These are phyloP conservation scores for Malacosoma neustria DNA, from an alignment of 2,888 invertebrate species.

Conservation along the genomic window DNA sequence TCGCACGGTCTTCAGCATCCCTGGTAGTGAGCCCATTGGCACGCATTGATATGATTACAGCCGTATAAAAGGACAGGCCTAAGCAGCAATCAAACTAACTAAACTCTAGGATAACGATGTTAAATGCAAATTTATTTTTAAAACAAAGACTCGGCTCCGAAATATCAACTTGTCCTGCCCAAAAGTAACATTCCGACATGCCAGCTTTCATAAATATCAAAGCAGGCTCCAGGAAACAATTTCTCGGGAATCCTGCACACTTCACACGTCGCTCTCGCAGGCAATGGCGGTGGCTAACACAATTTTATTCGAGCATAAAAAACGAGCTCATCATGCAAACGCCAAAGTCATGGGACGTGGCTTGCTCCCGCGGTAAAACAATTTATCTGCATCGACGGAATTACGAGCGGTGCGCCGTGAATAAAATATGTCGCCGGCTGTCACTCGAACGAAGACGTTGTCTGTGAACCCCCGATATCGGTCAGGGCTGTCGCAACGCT, in stretches of 20 bases:
- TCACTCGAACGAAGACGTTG: constrained; percentile 56
- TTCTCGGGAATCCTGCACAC: constrained; percentile 51
- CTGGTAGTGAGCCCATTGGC: no score
- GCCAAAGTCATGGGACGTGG: constrained; percentile 67
- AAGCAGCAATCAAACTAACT: no score
- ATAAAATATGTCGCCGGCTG: constrained; percentile 73
- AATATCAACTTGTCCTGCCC: constrained; percentile 7
- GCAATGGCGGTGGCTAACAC: constrained; percentile 62
- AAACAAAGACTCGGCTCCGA: no score
- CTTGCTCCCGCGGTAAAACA: constrained; percentile 67
- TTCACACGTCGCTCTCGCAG: constrained; percentile 51
- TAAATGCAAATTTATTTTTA: no score
- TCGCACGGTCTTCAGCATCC: no score
- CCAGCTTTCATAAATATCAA: constrained; percentile 69
- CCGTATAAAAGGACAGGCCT: no score
- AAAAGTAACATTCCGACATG: constrained; percentile 46
- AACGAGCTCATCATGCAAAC: constrained; percentile 74
- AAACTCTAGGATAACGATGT: no score
- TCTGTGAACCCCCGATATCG: constrained; percentile 23
- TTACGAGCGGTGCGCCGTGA: constrained; percentile 67
- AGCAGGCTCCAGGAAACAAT: constrained; percentile 64
- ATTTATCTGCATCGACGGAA: constrained; percentile 75
- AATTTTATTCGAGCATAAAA: constrained; percentile 73
- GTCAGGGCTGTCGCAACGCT: constrained; percentile 30
- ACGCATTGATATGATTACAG: no score